These are phyloP conservation scores for Catocala fraxini DNA, from an alignment of 2,888 invertebrate genomes.

Conservation along the genomic window DNA sequence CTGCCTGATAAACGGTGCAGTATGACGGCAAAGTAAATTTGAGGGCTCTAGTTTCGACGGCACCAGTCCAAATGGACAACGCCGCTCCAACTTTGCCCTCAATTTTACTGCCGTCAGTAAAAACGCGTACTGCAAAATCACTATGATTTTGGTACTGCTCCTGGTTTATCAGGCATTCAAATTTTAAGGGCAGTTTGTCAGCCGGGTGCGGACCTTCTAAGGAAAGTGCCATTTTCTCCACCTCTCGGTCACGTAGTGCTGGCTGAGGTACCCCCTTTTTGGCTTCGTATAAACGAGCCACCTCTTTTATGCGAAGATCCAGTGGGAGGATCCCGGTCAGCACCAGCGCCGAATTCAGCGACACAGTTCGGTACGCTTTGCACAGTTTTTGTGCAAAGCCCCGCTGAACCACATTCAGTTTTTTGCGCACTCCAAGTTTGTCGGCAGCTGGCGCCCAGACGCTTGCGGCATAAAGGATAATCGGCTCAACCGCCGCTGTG, in stretches of 20 bases:
- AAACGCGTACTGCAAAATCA: no score
- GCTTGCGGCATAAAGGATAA: not conserved
- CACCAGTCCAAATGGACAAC: conserved; percentile 1
- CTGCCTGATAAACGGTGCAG: conserved; percentile 23
- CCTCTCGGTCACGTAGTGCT: not conserved
- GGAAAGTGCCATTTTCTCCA: conserved; percentile 9
- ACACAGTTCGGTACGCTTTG: conserved; percentile 8
- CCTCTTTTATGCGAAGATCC: no score
- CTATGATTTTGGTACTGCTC: no score
- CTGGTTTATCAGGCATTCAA: conserved; percentile 7
- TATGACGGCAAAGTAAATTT: conserved; percentile 9
- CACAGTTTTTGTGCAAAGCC: conserved; percentile 9
- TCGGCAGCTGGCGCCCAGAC: not conserved
- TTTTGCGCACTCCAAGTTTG: not conserved
- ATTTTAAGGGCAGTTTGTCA: no score
- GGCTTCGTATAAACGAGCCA: no score
- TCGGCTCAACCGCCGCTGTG: not conserved
- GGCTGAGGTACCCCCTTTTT: no score
- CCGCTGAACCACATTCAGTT: conserved; percentile 2
- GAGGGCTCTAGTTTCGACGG: not conserved
- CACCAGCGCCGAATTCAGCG: no score
- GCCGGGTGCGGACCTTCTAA: not conserved
- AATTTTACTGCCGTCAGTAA: no score
- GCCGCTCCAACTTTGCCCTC: no score
- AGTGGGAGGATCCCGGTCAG: no score